A percentile compares a stretch with the other conserved stretches of the same genome.
These are phyloP conservation scores for Xylocampa areola DNA, from an alignment of 2,888 invertebrate species.

Conservation along the genomic window DNA sequence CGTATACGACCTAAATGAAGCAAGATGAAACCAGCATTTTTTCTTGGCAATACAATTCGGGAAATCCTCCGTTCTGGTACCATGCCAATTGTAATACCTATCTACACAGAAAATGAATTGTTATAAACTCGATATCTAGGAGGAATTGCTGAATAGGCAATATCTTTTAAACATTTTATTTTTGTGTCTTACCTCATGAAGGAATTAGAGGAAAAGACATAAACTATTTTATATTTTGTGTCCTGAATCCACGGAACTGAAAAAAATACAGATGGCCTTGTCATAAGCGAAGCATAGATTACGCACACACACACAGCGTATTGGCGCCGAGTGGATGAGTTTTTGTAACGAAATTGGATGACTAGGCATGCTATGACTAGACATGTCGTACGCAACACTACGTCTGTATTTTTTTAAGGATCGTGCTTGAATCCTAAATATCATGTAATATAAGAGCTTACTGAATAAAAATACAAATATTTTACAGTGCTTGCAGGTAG, in stretches of 20 bases:
- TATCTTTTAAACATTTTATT: slow-evolving; percentile 52
- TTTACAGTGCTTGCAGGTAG: neutral
- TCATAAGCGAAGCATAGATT: no score
- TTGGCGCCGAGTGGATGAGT: no score
- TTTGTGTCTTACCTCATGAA: slow-evolving; percentile 22
- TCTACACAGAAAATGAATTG: slow-evolving; percentile 73
- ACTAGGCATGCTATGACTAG: no score
- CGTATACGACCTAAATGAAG: slow-evolving; percentile 57
- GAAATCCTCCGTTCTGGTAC: slow-evolving; percentile 68
- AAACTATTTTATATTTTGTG: no score
- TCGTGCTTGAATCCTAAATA: slow-evolving; percentile 16
- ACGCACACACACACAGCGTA: no score
- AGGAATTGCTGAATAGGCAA: slow-evolving; percentile 43
- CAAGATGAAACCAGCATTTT: slow-evolving; percentile 70
- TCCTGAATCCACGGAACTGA: no score
- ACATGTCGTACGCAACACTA: no score
- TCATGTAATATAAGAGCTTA: neutral
- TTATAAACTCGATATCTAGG: slow-evolving; percentile 57
- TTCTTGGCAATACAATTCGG: slow-evolving; percentile 73
- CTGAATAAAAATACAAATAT: neutral
- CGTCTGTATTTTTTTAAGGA: no score
- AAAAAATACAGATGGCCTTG: no score
- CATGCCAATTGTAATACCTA: slow-evolving; percentile 75
- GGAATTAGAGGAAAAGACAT: neutral
- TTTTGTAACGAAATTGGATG: no score